phyloP scores from a whole-genome alignment of 2,797 vertebrate genomes.

The Hydrocynus forskahlii region DNA sequence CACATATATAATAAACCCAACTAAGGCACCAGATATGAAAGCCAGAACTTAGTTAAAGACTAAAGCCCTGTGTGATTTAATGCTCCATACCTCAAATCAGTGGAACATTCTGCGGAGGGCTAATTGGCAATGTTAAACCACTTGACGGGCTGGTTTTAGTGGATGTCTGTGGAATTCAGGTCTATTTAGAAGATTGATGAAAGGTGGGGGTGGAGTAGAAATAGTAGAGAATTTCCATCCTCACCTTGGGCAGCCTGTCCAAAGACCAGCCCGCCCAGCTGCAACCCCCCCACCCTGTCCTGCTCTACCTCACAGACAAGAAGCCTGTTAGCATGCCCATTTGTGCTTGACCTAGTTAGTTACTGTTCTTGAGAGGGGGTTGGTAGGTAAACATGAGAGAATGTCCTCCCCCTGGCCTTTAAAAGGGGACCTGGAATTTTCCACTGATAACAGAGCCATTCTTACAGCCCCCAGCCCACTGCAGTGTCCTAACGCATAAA shows the following conservation, averaged over 20 bases:
- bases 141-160: conserved; percentile 52
- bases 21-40: conserved; percentile 5
- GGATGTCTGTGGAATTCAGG: conserved; percentile 55
- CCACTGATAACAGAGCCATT: conserved; percentile 58
- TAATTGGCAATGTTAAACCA: conserved; percentile 67
- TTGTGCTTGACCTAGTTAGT: conserved; percentile 76
- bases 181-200: conserved; percentile 64
- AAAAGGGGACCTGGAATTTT: conserved; percentile 71
- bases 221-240: conserved; percentile 65
- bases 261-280: conserved; percentile 28
- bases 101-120: conserved; percentile 57
- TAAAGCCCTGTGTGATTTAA: conserved; percentile 61
- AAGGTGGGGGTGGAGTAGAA: conserved; percentile 52
- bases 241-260: conserved; percentile 61
- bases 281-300: conserved; percentile 41
- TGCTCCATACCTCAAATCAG: conserved; percentile 43
- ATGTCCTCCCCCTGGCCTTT: conserved; percentile 38
- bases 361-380: conserved; percentile 67
- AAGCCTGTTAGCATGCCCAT: conserved; percentile 67
- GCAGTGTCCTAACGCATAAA: conserved; percentile 2
- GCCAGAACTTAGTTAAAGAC: conserved; percentile 58
- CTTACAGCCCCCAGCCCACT: not conserved
- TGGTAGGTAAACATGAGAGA: conserved; percentile 67
- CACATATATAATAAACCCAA: conserved; percentile 17
- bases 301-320: conserved; percentile 59